Percentiles rank a stretch among this genome's conserved stretches.
These are phyloP conservation scores for Toxotes jaculatrix DNA, from an alignment of 2,113 vertebrate species.

Conservation along the genomic window DNA sequence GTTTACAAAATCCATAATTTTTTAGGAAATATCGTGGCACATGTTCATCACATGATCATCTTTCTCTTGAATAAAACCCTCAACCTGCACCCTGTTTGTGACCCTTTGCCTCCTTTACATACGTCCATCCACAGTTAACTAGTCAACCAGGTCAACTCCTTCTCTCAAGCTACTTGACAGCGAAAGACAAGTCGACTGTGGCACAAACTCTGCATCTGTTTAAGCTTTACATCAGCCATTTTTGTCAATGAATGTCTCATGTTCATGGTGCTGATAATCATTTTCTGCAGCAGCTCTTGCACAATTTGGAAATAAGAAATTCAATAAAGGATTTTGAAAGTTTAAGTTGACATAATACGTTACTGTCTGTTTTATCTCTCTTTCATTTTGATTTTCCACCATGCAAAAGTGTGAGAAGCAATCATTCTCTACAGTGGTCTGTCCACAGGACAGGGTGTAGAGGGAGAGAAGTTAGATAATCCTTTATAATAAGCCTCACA, in stretches of 20 bases:
- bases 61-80: no score
- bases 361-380: not conserved
- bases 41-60: no score
- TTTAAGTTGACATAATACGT: not conserved
- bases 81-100: not conserved
- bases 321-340: not conserved
- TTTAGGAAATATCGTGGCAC: no score
- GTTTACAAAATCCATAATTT: no score
- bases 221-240: not conserved
- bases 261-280: not conserved
- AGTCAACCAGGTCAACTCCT: conserved; percentile 8
- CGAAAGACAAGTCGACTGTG: not conserved
- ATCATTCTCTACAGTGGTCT: not conserved
- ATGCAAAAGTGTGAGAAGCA: not conserved
- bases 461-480: not conserved
- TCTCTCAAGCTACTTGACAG: not conserved
- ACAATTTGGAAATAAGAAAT: not conserved
- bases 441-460: not conserved
- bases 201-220: not conserved
- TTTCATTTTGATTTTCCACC: not conserved
- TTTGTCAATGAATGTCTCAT: conserved; percentile 21
- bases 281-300: not conserved
- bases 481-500: not conserved
- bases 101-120: not conserved
- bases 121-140: not conserved